Percentiles rank a stretch among this genome's conserved stretches.
phyloP scores from a whole-genome alignment of 2,888 invertebrate species.

The Oscheius sp. region DNA sequence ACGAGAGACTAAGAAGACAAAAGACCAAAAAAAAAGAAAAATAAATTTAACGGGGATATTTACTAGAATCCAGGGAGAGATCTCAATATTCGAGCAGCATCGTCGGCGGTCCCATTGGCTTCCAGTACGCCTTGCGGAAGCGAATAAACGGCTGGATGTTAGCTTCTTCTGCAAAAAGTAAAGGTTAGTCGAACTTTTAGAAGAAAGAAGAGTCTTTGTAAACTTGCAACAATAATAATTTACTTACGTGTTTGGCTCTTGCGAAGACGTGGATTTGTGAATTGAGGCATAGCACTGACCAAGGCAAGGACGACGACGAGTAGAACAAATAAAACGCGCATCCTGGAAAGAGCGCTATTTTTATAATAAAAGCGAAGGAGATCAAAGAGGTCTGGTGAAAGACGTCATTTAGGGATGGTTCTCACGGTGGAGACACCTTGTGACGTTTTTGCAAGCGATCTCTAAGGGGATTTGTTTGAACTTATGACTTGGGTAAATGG shows the following conservation, averaged over 20 bases:
- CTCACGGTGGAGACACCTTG: too few species aligned
- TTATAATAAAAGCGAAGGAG: too few species aligned
- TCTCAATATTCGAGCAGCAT: constrained; percentile 34
- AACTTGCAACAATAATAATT: not conserved
- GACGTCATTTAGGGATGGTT: too few species aligned
- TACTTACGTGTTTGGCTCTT: constrained; percentile 52
- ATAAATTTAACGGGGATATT: too few species aligned
- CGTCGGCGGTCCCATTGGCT: constrained; percentile 20
- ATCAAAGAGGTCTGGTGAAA: too few species aligned
- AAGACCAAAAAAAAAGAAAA: too few species aligned
- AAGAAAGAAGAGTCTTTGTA: not conserved
- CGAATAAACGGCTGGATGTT: constrained; percentile 56
- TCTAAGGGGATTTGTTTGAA: too few species aligned
- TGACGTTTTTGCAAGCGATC: too few species aligned
- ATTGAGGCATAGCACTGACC: constrained; percentile 34
- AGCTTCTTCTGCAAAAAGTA: constrained; percentile 44
- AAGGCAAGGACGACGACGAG: constrained; percentile 41
- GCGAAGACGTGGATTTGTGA: constrained; percentile 42
- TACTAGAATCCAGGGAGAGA: too few species aligned
- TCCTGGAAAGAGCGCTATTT: constrained; percentile 16
- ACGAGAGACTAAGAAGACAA: too few species aligned
- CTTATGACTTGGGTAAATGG: too few species aligned
- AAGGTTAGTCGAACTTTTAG: not conserved
- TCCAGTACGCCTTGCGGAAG: constrained; percentile 49
- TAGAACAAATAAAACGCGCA: constrained; percentile 34